phyloP scores from a whole-genome alignment of 2,888 invertebrate genomes.

The Diploptera punctata region DNA sequence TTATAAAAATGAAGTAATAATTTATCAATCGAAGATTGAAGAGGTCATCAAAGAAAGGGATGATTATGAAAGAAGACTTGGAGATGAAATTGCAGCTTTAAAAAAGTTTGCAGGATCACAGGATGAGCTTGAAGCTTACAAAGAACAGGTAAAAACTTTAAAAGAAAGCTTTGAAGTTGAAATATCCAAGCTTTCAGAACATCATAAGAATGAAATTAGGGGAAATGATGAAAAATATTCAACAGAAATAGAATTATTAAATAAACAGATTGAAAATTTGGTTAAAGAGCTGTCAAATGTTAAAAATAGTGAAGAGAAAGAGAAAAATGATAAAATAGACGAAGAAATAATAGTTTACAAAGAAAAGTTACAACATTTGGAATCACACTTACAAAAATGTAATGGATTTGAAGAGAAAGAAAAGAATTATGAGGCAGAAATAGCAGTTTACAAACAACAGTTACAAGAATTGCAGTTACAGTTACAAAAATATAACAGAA shows the following conservation, averaged over 20 bases:
- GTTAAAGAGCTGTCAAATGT: slow-evolving; percentile 39
- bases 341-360: too few species aligned
- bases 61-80: too few species aligned
- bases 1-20: too few species aligned
- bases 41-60: too few species aligned
- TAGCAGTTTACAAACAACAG: slow-evolving; percentile 50
- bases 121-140: not conserved
- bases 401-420: slow-evolving; percentile 11
- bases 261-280: slow-evolving; percentile 64
- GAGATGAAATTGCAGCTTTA: not conserved
- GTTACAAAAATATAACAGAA: slow-evolving; percentile 43
- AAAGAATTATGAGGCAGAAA: slow-evolving; percentile 48
- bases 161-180: not conserved
- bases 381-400: too few species aligned
- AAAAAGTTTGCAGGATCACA: not conserved
- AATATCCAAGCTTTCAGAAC: not conserved
- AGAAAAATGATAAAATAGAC: not conserved
- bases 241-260: slow-evolving; percentile 54
- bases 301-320: slow-evolving; percentile 1
- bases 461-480: slow-evolving; percentile 50
- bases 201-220: not conserved
- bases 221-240: slow-evolving; percentile 43
- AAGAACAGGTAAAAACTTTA: not conserved
- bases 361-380: too few species aligned
- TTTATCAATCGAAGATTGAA: not conserved